Percentiles rank a stretch among this genome's conserved stretches.
phyloP scores from a whole-genome alignment of 2,888 invertebrate genomes.

The Nezara viridula region DNA sequence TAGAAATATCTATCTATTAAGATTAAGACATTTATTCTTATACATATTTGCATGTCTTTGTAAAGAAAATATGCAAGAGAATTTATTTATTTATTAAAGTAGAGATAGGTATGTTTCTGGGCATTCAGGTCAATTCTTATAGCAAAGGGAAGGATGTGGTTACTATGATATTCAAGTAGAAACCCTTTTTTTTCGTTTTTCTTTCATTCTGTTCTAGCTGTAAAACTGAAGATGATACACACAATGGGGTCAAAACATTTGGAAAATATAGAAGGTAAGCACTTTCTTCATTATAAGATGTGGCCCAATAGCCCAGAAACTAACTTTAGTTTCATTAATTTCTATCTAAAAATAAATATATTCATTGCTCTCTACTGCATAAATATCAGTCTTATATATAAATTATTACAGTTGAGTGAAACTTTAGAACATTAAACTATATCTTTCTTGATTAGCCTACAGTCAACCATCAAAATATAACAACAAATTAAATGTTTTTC shows the following conservation, averaged over 20 bases:
- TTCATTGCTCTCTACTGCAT: no score
- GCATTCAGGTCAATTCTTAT: neutral
- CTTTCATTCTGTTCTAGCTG: neutral
- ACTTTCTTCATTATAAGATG: neutral
- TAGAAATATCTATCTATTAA: neutral
- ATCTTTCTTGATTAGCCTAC: no score
- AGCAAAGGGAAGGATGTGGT: neutral
- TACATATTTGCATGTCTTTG: neutral
- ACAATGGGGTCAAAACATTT: neutral
- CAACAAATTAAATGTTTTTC: no score
- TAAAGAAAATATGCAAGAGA: neutral
- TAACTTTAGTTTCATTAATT: neutral
- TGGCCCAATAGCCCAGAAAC: neutral
- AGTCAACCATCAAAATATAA: no score
- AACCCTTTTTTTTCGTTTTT: neutral
- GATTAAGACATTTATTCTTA: neutral
- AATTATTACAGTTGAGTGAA: no score
- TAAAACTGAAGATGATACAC: neutral
- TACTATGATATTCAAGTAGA: neutral
- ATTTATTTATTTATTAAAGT: neutral
- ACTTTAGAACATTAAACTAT: no score
- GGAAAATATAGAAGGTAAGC: conserved; percentile 7
- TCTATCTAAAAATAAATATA: no score
- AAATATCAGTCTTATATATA: no score
- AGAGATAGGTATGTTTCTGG: neutral